Conservation (phyloP, 2,113 vertebrate species). For the Dascyllus trimaculatus region DNA sequence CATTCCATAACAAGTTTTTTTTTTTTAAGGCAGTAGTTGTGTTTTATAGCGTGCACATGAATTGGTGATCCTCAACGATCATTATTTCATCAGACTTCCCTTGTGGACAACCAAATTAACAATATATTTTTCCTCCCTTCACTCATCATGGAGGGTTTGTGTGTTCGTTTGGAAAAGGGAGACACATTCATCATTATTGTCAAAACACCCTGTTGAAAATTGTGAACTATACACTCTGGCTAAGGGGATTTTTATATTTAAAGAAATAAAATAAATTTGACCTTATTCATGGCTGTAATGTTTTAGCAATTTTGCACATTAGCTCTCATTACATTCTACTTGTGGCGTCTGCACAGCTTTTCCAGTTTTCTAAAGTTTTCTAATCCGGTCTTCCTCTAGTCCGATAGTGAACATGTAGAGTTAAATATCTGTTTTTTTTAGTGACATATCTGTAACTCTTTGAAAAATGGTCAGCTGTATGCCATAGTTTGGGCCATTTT, state of each 20-base stretch:
- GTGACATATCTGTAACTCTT: too few relatives aligned
- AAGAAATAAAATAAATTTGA: conserved; percentile 79
- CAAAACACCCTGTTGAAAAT: conserved; percentile 63
- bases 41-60: conserved; percentile 55
- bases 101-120: conserved; percentile 51
- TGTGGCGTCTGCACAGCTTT: too few relatives aligned
- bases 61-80: conserved; percentile 30
- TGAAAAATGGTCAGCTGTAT: too few relatives aligned
- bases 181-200: conserved; percentile 52
- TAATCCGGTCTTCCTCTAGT: too few relatives aligned
- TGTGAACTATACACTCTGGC: conserved; percentile 71
- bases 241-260: conserved; percentile 83
- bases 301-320: neutral
- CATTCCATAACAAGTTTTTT: conserved; percentile 19
- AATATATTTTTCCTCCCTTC: conserved; percentile 27
- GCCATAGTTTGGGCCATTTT: too few relatives aligned
- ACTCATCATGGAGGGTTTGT: conserved; percentile 39
- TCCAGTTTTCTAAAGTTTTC: too few relatives aligned
- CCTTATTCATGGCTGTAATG: conserved; percentile 41
- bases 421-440: too few relatives aligned
- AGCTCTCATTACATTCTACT: too few relatives aligned
- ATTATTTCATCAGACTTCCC: conserved; percentile 40
- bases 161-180: conserved; percentile 51
- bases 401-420: too few relatives aligned
- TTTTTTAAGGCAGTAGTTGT: conserved; percentile 34